Base-by-base conservation (phyloP, 2,888 invertebrate genomes). In the Apamea anceps region DNA sequence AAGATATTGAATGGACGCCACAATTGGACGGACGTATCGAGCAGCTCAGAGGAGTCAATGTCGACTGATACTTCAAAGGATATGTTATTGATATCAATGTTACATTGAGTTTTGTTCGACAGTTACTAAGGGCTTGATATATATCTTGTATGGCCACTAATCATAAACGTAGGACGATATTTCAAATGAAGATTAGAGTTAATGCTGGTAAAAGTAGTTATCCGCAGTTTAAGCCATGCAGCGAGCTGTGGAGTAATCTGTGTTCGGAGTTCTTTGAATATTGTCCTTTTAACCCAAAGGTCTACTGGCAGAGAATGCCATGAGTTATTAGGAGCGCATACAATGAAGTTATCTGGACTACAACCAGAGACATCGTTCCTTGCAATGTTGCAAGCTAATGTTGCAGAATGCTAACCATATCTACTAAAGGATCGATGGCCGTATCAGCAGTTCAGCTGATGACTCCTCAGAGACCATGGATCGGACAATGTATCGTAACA, bases 1-100 rank as follows among this genome's bases (percentile, higher is more conserved):
- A 71, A 77, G 66, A 77, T 85, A 80, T 87, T 86, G 87, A 89
- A 89, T 84, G 63, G 75, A 74, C 45, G 63, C 76, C 78, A 78
- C 83, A 84, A 84, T 88, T 80, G 87, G 62, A 66, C 78, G 83
- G 79, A 82, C 84, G 82, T 82, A 87, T 89, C 87, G 85, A 85
- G 67, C 60, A 77, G 60, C 77, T 65, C 66, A 68, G 66, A 81
- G 80, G 48, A 79, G 45, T 72, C 77, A 72, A 78, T 78, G 79
- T 71, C 87, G 73, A 88, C 82, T 80, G 80, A 73, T 79, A 75
- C 79, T 80, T 86, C 79, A 88, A 85, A 87, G 79, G 81, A 86
- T 70, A 80, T 87, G 62, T 72, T 85, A 88, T 88, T 86, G 86
- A 86, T 85, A 85, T 65, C 57, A 79, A 79, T 82, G 62, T 77